phyloP scores from a whole-genome alignment of 1,140 invertebrate species.

The Halotydeus destructor region DNA sequence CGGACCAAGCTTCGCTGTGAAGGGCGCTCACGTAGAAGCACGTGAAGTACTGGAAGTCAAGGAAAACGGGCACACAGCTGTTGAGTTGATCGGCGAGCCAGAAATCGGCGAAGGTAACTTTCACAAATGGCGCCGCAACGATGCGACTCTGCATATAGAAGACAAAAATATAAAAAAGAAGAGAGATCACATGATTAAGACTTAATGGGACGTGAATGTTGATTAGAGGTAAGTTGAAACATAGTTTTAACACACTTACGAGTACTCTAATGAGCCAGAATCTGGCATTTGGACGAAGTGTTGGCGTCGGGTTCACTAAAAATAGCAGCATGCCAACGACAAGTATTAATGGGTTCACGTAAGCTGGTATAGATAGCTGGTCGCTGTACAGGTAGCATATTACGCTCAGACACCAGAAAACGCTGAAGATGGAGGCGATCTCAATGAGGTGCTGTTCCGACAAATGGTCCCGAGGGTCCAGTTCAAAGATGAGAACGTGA shows the following conservation, averaged over 20 bases:
- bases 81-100: conserved; percentile 98
- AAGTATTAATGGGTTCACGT: conserved; percentile 66
- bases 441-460: conserved; percentile 92
- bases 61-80: conserved; percentile 62
- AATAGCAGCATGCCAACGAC: conserved; percentile 68
- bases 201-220: background rate
- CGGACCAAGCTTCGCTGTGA: too few species aligned
- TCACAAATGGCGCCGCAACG: conserved; percentile 73
- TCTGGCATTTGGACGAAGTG: conserved; percentile 72
- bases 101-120: conserved; percentile 95
- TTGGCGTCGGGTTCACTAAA: conserved; percentile 72
- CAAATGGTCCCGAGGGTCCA: conserved; percentile 86
- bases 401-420: conserved; percentile 73
- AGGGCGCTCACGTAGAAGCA: conserved; percentile 33
- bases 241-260: conserved; percentile 23
- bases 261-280: conserved; percentile 37
- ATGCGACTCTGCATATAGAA: conserved; percentile 41
- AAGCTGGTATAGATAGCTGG: conserved; percentile 65
- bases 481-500: conserved; percentile 95
- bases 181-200: conserved; percentile 1
- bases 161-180: conserved; percentile 21
- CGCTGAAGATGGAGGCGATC: conserved; percentile 76
- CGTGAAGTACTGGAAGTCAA: conserved; percentile 82
- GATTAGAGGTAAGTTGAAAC: background rate
- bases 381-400: conserved; percentile 47